Conservation (phyloP, 1,140 invertebrate genomes). For the Ceratosolen fusciceps region DNA sequence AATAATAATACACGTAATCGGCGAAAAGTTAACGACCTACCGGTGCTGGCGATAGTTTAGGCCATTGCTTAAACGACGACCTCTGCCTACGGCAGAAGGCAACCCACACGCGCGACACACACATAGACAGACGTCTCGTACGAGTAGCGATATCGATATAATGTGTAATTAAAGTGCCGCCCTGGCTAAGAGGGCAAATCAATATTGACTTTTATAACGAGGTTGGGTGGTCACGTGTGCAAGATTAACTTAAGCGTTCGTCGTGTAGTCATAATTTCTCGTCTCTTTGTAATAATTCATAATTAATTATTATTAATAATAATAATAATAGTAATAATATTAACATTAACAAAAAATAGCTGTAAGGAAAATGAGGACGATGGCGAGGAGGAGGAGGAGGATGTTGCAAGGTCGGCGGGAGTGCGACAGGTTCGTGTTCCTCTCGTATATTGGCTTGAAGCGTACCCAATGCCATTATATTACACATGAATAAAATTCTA, state of each 20-base stretch:
- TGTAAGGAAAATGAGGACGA: slow-evolving; percentile 33
- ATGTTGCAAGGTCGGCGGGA: too few species aligned
- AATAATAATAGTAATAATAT: too few species aligned
- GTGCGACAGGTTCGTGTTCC: slow-evolving; percentile 38
- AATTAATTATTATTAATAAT: too few species aligned
- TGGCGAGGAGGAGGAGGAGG: not conserved
- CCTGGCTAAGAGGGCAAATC: slow-evolving; percentile 9
- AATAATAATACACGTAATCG: too few species aligned
- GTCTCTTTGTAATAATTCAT: too few species aligned
- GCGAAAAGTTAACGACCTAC: not conserved
- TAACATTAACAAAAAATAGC: too few species aligned
- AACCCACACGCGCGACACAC: too few species aligned
- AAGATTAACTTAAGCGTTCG: slow-evolving; percentile 25
- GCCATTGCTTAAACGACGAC: slow-evolving; percentile 17
- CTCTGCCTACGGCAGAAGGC: slow-evolving; percentile 6
- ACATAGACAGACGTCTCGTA: too few species aligned
- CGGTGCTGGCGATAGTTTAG: not conserved
- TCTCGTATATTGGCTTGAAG: slow-evolving; percentile 14
- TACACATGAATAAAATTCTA: slow-evolving; percentile 35
- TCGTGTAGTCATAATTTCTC: slow-evolving; percentile 25
- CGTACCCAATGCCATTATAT: slow-evolving; percentile 33
- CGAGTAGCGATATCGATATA: too few species aligned
- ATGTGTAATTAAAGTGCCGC: slow-evolving; percentile 45
- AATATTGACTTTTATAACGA: slow-evolving; percentile 35
- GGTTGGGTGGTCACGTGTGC: slow-evolving; percentile 30